These are phyloP conservation scores for Clamator glandarius DNA, from an alignment of 2,797 vertebrate genomes.

Conservation along the genomic window DNA sequence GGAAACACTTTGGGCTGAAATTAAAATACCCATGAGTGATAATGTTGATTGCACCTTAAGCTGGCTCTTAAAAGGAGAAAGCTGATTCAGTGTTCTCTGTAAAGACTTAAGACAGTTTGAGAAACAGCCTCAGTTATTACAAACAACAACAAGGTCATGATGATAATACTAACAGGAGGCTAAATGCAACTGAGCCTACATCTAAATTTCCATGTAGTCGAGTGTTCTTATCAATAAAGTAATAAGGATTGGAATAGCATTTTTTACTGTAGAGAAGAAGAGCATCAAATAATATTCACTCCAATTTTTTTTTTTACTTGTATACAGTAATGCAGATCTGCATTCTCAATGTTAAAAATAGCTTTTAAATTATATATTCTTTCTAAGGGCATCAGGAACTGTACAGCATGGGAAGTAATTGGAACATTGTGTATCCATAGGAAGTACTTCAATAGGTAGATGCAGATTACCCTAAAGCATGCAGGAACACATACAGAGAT, in stretches of 20 bases:
- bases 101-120: background rate
- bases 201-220: background rate
- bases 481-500: background rate
- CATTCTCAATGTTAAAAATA: background rate
- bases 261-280: background rate
- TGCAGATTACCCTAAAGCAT: slow-evolving; percentile 11
- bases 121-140: background rate
- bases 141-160: background rate
- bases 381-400: slow-evolving; percentile 19
- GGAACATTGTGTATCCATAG: background rate
- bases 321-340: background rate
- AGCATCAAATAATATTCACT: too few species aligned
- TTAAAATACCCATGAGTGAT: background rate
- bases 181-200: background rate
- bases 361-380: background rate
- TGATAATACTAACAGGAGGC: background rate
- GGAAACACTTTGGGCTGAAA: background rate
- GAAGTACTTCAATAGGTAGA: background rate
- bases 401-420: background rate
- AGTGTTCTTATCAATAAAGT: background rate
- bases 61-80: background rate
- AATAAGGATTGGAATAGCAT: background rate
- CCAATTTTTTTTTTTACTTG: background rate
- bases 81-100: background rate
- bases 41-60: background rate